These are phyloP conservation scores for Gorsachius magnificus DNA, from an alignment of 2,797 vertebrate species.

Conservation along the genomic window DNA sequence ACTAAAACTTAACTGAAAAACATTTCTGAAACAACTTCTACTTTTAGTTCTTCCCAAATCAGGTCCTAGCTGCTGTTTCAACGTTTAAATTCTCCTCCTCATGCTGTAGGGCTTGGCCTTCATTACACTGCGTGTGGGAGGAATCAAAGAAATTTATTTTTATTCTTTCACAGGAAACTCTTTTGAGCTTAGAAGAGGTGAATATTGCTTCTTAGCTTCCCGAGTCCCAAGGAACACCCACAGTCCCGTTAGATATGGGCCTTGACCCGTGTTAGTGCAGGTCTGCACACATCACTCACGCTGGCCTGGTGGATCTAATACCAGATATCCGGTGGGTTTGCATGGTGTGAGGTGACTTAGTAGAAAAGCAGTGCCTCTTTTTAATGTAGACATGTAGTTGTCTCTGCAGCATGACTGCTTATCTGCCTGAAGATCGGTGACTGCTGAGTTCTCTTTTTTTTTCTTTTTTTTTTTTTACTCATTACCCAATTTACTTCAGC, in stretches of 20 bases:
- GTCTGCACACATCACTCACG: background rate
- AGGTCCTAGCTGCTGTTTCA: background rate
- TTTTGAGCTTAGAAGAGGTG: background rate
- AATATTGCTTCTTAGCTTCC: background rate
- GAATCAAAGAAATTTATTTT: background rate
- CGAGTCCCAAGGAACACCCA: background rate
- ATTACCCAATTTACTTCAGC: background rate
- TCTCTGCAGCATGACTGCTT: background rate
- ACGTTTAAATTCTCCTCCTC: background rate
- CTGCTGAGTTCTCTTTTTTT: background rate
- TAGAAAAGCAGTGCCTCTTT: background rate
- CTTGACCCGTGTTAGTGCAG: background rate
- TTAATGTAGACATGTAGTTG: background rate
- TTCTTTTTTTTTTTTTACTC: background rate
- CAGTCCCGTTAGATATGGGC: background rate
- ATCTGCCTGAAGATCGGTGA: background rate
- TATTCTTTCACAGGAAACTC: background rate
- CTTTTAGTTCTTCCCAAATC: background rate
- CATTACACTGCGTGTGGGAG: background rate
- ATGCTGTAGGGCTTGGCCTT: background rate
- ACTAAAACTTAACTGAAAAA: background rate
- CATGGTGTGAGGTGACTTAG: background rate
- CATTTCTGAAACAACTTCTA: background rate
- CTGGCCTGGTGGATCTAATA: background rate
- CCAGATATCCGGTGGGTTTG: background rate